Evolutionary conservation across 2,797 vertebrate species (phyloP).

Genomic region (Australoheros facetus): DNA sequence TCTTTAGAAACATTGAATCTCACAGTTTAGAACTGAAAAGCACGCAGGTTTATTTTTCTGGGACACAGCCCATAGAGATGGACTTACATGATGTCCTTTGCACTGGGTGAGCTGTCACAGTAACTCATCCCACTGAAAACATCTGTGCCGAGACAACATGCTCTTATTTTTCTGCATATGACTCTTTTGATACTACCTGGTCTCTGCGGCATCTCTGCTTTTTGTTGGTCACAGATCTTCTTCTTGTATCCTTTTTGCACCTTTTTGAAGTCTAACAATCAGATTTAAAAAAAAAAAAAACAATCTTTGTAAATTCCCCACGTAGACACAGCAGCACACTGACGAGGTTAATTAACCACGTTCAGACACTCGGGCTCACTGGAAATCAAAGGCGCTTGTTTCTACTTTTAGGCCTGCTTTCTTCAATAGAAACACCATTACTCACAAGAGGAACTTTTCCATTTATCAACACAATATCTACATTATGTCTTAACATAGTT

Average conservation of each 20-base stretch:
- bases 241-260: background rate
- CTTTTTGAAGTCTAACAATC: background rate
- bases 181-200: background rate
- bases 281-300: accelerated
- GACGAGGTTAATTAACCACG: no score
- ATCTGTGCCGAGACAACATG: background rate
- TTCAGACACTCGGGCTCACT: no score
- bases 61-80: background rate
- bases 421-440: background rate
- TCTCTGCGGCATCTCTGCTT: background rate
- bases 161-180: background rate
- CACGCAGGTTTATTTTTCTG: background rate
- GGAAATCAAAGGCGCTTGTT: background rate
- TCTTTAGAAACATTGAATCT: background rate
- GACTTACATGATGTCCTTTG: background rate
- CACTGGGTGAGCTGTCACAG: background rate
- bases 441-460: background rate
- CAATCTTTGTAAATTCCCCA: background rate
- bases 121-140: background rate
- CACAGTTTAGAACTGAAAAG: background rate
- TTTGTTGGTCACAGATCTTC: background rate
- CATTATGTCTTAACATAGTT: background rate
- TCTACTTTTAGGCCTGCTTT: background rate
- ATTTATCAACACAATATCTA: background rate
- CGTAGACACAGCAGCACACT: background rate